Percentiles rank a stretch among this genome's conserved stretches.
Evolutionary conservation across 2,797 vertebrate genomes (phyloP).

Genomic region (Sylvilagus floridanus): DNA sequence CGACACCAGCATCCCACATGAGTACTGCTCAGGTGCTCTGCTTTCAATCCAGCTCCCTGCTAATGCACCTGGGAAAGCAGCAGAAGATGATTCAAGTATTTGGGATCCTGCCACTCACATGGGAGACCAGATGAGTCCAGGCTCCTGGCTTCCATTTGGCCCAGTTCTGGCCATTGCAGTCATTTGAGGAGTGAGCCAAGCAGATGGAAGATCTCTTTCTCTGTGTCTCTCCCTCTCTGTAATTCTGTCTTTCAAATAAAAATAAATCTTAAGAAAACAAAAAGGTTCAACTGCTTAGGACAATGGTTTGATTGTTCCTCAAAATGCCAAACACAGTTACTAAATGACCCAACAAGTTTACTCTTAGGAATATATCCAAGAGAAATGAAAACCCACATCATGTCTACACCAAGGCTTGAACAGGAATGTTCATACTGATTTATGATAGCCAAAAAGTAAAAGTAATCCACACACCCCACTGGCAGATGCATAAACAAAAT

Average conservation of each 20-base stretch:
- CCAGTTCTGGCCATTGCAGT: no score
- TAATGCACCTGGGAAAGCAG: no score
- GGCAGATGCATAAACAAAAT: neutral
- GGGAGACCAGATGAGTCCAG: neutral
- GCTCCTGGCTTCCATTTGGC: no score
- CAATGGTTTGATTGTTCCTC: neutral
- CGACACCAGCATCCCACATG: no score
- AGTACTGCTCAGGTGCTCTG: no score
- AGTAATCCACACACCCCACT: neutral
- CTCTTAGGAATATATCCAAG: neutral
- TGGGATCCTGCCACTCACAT: neutral
- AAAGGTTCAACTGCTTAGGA: neutral
- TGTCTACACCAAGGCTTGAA: neutral
- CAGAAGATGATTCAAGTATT: no score
- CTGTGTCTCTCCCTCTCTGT: no score
- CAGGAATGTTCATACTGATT: neutral
- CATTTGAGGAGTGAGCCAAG: no score
- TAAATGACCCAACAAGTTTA: neutral
- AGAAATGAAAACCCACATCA: constrained; percentile 1
- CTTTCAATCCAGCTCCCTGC: no score
- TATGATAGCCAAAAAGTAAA: neutral
- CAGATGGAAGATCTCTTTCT: no score
- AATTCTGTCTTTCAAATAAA: no score
- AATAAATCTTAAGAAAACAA: neutral
- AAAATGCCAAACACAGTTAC: neutral